phyloP scores from a whole-genome alignment of 2,113 vertebrate genomes.

The Cynoglossus semilaevis region DNA sequence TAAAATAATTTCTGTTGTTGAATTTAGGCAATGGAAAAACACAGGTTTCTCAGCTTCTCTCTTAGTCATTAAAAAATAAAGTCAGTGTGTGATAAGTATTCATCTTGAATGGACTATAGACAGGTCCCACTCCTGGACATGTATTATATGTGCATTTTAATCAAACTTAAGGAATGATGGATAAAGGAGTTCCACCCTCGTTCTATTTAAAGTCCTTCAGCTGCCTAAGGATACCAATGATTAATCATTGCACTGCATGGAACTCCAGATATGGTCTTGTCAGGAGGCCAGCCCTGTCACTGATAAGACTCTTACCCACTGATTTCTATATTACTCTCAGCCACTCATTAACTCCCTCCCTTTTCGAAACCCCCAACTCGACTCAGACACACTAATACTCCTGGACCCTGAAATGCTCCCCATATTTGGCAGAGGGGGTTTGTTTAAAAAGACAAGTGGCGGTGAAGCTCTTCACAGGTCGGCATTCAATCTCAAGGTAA shows the following conservation, averaged over 20 bases:
- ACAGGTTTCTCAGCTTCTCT: not conserved
- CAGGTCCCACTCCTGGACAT: no score
- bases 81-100: not conserved
- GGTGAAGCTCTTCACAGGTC: constrained; percentile 58
- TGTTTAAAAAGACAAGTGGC: constrained; percentile 72
- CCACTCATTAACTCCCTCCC: constrained; percentile 60
- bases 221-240: constrained; percentile 66
- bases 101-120: not conserved
- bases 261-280: constrained; percentile 66
- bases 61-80: not conserved
- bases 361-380: constrained; percentile 32
- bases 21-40: not conserved
- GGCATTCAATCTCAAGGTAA: constrained; percentile 72
- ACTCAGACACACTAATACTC: constrained; percentile 71
- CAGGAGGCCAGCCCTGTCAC: constrained; percentile 41
- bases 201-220: constrained; percentile 64
- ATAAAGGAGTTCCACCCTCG: constrained; percentile 48
- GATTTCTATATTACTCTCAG: constrained; percentile 67
- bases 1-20: no score
- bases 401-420: constrained; percentile 54
- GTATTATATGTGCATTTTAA: constrained; percentile 29
- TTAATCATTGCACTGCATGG: constrained; percentile 45
- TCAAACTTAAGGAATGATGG: constrained; percentile 30
- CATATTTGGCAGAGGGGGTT: constrained; percentile 72
- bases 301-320: constrained; percentile 61